Base-by-base conservation (phyloP, 2,888 invertebrate genomes). In the Melinaea marsaeus region DNA sequence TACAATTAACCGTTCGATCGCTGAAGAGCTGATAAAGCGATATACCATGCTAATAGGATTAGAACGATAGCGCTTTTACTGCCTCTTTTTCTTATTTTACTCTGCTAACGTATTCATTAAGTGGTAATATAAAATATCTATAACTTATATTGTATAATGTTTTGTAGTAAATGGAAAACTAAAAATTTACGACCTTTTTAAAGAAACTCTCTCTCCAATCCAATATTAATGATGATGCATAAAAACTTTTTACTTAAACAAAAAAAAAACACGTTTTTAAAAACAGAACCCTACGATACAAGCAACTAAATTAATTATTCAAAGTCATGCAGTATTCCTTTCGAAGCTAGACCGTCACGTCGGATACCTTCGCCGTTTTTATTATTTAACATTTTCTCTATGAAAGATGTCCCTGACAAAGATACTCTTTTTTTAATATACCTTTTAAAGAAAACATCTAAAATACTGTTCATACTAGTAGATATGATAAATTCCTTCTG, bases 271-370 rank as follows among this genome's bases (percentile, higher is more conserved):
- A 32, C 32, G 3, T 9, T 9, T 42, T 42, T 9, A 9, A 32
- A 32, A 51, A 51, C 32, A 51, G 22, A 51, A 51, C 51, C 22
- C 51, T 51, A 32, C 51, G 51, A 32, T 32, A 51, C 32, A 32
- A 32, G 51, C 32, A 51, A 51, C 51, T 51, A 11, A 51, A 51
- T 51, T 51, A 51, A 51, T 51, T 11, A 51, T 51, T 51, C 51
- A 51, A 32, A 51, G 51, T 51, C 51, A 51, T 51, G 32, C 51
- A 51, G 32, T 51, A 51, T 51, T 51, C 51, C 51, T 51, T 51
- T 51, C 51, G 32, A 32, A 51, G 51, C 32, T 51, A 51, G 32
- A 51, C 32, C 22, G 51, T 51, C 51, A 32, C 51, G 51, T 32
- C 51, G 9, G 51, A 32, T 51, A 32, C 51, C 51, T 51, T 22